A percentile compares a stretch with the other conserved stretches of the same genome.
Evolutionary conservation across 2,113 vertebrate genomes (phyloP).

Genomic region (Myrmecobius fasciatus): DNA sequence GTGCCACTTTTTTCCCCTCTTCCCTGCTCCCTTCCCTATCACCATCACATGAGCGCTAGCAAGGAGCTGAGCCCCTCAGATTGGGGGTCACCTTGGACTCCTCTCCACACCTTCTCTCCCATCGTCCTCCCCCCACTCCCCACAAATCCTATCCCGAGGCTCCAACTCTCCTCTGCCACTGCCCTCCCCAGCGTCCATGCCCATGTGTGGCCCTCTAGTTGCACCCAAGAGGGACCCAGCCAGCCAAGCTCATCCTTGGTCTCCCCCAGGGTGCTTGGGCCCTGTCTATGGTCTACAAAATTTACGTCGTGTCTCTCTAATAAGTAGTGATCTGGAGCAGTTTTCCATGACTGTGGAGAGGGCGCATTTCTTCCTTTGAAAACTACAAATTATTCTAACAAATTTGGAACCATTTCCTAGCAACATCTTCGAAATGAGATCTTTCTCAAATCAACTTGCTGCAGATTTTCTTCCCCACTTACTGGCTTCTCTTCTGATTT

Average conservation of each 20-base stretch:
- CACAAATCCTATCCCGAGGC: neutral
- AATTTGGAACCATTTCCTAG: neutral
- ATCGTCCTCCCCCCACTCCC: no score
- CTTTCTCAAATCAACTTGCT: neutral
- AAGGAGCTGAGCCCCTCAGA: neutral
- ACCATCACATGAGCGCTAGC: neutral
- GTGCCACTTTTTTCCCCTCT: neutral
- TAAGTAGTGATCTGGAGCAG: no score
- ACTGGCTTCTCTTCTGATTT: neutral
- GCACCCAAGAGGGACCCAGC: no score
- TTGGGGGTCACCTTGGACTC: neutral
- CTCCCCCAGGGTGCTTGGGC: no score
- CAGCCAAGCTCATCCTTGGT: no score
- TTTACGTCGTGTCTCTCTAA: no score
- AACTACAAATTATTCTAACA: neutral
- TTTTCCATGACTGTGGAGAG: neutral
- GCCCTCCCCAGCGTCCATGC: neutral
- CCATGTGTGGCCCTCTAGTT: no score
- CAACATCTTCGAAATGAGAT: no score
- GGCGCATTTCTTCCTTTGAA: neutral
- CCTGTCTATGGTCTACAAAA: no score
- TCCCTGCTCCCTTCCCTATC: neutral
- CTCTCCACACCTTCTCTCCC: neutral
- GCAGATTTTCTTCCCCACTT: neutral
- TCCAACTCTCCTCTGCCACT: neutral